Conservation (phyloP, 2,888 invertebrate species). For the Nycteola revayana region DNA sequence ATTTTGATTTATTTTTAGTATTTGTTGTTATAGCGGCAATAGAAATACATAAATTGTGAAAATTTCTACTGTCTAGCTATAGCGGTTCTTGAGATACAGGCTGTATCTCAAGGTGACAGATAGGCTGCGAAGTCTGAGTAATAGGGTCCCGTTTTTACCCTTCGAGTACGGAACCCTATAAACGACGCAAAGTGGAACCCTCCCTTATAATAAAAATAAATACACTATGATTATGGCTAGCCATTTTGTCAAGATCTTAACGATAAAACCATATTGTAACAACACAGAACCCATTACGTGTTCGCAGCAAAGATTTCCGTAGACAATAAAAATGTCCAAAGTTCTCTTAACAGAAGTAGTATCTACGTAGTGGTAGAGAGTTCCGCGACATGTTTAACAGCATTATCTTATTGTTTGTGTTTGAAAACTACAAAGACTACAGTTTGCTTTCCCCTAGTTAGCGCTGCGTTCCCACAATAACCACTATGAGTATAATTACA, state of each 20-base stretch:
- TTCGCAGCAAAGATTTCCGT: constrained; percentile 44
- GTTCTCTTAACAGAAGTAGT: constrained; percentile 46
- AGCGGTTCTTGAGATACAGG: too few species aligned
- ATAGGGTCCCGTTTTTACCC: too few species aligned
- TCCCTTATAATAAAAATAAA: too few species aligned
- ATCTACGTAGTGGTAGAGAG: constrained; percentile 52
- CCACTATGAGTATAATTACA: constrained; percentile 23
- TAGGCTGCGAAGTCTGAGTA: too few species aligned
- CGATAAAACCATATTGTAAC: constrained; percentile 39
- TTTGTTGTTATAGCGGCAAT: too few species aligned
- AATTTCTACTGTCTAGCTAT: too few species aligned
- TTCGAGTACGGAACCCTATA: too few species aligned
- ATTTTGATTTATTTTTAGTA: too few species aligned
- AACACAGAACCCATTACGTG: constrained; percentile 40
- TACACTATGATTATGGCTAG: background rate
- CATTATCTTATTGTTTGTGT: constrained; percentile 48
- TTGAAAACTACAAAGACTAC: constrained; percentile 30
- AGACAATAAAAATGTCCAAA: constrained; percentile 63
- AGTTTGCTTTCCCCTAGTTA: constrained; percentile 30
- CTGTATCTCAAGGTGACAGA: too few species aligned
- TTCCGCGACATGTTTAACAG: constrained; percentile 47
- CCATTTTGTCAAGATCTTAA: constrained; percentile 51
- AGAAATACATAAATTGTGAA: too few species aligned
- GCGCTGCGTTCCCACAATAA: constrained; percentile 21
- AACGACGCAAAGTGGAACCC: too few species aligned